These are phyloP conservation scores for Tachypleus tridentatus DNA, from an alignment of 1,140 invertebrate species.

Conservation along the genomic window DNA sequence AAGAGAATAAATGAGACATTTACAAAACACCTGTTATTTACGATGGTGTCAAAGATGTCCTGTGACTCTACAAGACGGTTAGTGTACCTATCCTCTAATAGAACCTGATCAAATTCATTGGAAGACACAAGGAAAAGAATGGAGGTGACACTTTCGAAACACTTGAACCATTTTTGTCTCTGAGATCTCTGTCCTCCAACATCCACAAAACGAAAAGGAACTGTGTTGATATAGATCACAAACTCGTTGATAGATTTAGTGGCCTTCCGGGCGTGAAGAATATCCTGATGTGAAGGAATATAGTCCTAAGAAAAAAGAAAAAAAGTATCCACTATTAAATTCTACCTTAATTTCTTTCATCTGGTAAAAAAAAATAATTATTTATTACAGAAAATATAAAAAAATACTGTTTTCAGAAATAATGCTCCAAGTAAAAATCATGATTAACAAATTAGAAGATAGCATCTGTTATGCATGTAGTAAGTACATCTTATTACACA, in stretches of 20 bases:
- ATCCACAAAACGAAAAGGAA: slow-evolving; percentile 94
- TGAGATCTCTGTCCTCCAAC: slow-evolving; percentile 95
- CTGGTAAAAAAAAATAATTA: too few relatives aligned
- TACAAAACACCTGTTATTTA: slow-evolving; percentile 86
- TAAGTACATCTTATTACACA: too few relatives aligned
- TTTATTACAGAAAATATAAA: too few relatives aligned
- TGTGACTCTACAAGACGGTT: slow-evolving; percentile 88
- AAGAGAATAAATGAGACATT: slow-evolving; percentile 94
- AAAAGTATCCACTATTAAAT: neutral
- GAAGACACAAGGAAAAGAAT: slow-evolving; percentile 93
- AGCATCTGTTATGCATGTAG: too few relatives aligned
- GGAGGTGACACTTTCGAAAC: slow-evolving; percentile 91
- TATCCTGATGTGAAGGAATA: slow-evolving; percentile 81
- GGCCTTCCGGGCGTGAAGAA: slow-evolving; percentile 87
- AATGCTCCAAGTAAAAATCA: too few relatives aligned
- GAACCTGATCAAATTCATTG: slow-evolving; percentile 90
- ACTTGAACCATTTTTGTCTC: slow-evolving; percentile 95
- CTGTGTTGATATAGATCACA: slow-evolving; percentile 80
- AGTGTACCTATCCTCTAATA: slow-evolving; percentile 87
- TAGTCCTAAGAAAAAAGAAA: slow-evolving; percentile 43
- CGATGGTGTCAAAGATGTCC: slow-evolving; percentile 95
- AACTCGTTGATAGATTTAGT: slow-evolving; percentile 96
- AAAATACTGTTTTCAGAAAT: too few relatives aligned
- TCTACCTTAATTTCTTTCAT: neutral
- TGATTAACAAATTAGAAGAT: too few relatives aligned